Evolutionary conservation across 2,113 vertebrate genomes (phyloP), one percentile per base, ranked within the genome.

Genomic region (Pantherophis guttatus): DNA sequence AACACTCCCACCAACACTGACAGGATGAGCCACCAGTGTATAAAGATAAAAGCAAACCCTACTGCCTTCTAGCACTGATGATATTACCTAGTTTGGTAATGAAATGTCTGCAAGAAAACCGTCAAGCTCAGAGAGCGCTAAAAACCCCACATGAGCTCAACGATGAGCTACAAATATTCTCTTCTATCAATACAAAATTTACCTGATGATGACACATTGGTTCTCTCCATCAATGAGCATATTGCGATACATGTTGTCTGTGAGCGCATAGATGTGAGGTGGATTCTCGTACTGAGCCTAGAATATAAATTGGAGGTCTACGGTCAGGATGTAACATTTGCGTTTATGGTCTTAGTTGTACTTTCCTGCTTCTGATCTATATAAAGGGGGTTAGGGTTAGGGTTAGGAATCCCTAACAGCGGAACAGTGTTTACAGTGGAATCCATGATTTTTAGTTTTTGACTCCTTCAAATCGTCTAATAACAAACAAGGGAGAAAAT

Each of bases 241-340:
- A 97, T 99, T 99, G 88, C 99, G 98, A 97, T 99, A 99, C 99
- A 99, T 99, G 97, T 99, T 99, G 96, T 99, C 99, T 0, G 98
- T 98, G 96, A 99, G 96, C 21, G 99, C 99, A 0, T 99, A 99
- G 98, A 99, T 98, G 54, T 99, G 99, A 0, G 99, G 99, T 0
- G 99, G 99, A 26, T 99, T 99, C 97, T 99, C 99, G 29, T 99
- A 99, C 95, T 99, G 99, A 95, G 99, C 99, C 99, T 99, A 12
- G 59, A 90, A 93, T 19, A 50, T 21, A 23, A 91, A 19, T 0
- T 24, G 1, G 55, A 54, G n/a, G 91, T 13, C 50, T 10, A 52
- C 1, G 19, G 5, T 53, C 48, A 70, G n/a, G 48, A 23, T 3
- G 26, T 58, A 50, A 62, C 15, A 17, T 50, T 26, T 29, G 44